Evolutionary conservation across 2,797 vertebrate species (phyloP).

Genomic region (Labeo calbasu): DNA sequence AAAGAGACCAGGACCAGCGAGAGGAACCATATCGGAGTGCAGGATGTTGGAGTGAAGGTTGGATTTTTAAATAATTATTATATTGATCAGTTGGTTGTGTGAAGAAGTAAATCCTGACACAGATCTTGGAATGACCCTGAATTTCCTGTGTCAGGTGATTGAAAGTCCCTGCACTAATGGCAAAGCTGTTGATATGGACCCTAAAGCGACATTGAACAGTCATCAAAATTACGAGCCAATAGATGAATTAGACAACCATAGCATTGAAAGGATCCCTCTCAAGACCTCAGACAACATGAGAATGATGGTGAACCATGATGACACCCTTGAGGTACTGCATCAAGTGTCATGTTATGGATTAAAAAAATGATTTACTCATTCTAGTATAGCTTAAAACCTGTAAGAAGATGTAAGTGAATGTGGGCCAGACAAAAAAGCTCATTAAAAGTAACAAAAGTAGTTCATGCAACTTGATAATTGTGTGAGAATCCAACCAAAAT

Average conservation of each 20-base stretch:
- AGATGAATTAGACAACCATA: constrained; percentile 72
- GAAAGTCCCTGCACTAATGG: constrained; percentile 81
- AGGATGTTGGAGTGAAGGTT: constrained; percentile 91
- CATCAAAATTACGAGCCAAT: constrained; percentile 74
- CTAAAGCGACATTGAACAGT: constrained; percentile 71
- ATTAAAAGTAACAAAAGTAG: neutral
- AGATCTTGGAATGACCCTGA: neutral
- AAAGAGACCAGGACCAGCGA: constrained; percentile 82
- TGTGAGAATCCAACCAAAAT: neutral
- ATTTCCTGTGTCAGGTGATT: constrained; percentile 79
- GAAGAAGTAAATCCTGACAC: neutral
- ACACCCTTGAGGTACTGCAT: constrained; percentile 86
- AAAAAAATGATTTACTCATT: neutral
- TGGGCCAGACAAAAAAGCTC: neutral
- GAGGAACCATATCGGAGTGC: constrained; percentile 84
- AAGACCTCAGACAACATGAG: constrained; percentile 81
- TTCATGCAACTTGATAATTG: neutral
- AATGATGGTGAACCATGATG: constrained; percentile 83
- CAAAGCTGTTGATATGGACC: constrained; percentile 79
- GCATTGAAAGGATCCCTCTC: constrained; percentile 75
- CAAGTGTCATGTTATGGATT: neutral
- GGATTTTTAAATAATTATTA: neutral
- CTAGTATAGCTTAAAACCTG: neutral
- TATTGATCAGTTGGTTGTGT: neutral
- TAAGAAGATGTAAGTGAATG: neutral